These are phyloP conservation scores for Hypomesus transpacificus DNA, from an alignment of 2,113 vertebrate species.

Conservation along the genomic window DNA sequence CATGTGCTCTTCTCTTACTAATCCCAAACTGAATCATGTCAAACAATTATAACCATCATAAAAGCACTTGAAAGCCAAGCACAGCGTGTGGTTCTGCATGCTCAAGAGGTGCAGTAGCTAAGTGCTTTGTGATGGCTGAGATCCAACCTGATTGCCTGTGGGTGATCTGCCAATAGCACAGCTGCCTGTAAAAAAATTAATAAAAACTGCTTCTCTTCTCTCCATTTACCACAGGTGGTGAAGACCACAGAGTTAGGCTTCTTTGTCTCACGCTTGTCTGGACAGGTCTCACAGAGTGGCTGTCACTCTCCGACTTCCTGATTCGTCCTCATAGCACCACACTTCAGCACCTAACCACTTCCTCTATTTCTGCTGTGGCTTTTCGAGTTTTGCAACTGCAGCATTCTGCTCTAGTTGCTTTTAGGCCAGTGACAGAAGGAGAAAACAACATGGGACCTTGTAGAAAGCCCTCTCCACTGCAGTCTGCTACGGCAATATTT, in stretches of 20 bases:
- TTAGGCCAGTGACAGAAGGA: not conserved
- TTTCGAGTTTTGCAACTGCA: not conserved
- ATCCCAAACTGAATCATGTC: not conserved
- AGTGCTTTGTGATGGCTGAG: slow-evolving; percentile 4
- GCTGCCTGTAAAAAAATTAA: not conserved
- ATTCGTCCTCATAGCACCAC: not conserved
- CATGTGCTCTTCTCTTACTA: not conserved
- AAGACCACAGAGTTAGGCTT: not conserved
- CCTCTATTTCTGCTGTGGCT: slow-evolving; percentile 16
- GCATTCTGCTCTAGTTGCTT: not conserved
- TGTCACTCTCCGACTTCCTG: slow-evolving; percentile 35
- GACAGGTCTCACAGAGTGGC: not conserved
- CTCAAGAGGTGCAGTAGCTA: slow-evolving; percentile 14
- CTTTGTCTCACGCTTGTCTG: not conserved
- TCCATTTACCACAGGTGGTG: slow-evolving; percentile 8
- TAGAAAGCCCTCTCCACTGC: too few species aligned
- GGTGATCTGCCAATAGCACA: not conserved
- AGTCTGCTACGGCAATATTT: too few species aligned
- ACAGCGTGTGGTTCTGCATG: not conserved
- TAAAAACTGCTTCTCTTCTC: not conserved
- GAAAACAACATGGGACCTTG: too few species aligned
- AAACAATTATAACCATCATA: not conserved
- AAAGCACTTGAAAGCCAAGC: not conserved
- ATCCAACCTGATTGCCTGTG: slow-evolving; percentile 16
- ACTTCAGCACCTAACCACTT: slow-evolving; percentile 45